A percentile compares a stretch with the other conserved stretches of the same genome.
Evolutionary conservation across 2,888 invertebrate genomes (phyloP).

Genomic region (Sesamia inferens): DNA sequence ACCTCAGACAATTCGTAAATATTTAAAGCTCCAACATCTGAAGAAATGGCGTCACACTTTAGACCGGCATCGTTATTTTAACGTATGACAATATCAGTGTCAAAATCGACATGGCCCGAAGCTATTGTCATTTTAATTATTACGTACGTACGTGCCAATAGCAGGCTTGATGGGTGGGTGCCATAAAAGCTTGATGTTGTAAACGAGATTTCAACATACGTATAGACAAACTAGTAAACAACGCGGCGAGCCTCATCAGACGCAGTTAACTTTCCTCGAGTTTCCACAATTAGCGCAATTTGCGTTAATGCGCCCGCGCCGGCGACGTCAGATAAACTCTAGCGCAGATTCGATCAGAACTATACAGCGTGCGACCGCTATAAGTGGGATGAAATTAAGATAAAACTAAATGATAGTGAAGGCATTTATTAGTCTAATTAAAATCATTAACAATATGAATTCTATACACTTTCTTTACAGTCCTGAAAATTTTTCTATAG

Average conservation of each 20-base stretch:
- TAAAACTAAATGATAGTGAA: slow-evolving; percentile 53
- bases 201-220: slow-evolving; percentile 56
- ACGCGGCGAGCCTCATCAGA: slow-evolving; percentile 59
- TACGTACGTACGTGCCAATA: slow-evolving; percentile 54
- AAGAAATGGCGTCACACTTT: slow-evolving; percentile 43
- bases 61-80: slow-evolving; percentile 42
- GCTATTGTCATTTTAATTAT: slow-evolving; percentile 66
- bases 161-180: slow-evolving; percentile 42
- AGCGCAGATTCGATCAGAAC: slow-evolving; percentile 71
- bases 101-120: slow-evolving; percentile 47
- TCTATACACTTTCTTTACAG: not conserved
- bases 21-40: slow-evolving; percentile 13
- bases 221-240: slow-evolving; percentile 55
- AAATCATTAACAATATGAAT: slow-evolving; percentile 29
- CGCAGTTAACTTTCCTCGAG: slow-evolving; percentile 72
- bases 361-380: slow-evolving; percentile 61
- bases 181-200: slow-evolving; percentile 54
- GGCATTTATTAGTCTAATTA: slow-evolving; percentile 42
- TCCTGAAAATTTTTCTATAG: slow-evolving; percentile 30
- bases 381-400: slow-evolving; percentile 57
- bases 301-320: slow-evolving; percentile 71
- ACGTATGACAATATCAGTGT: slow-evolving; percentile 50
- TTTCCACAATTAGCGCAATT: slow-evolving; percentile 83
- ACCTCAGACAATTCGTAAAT: not conserved
- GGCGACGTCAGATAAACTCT: slow-evolving; percentile 72